phyloP scores from a whole-genome alignment of 2,888 invertebrate species.

The Caradrina clavipalpis region DNA sequence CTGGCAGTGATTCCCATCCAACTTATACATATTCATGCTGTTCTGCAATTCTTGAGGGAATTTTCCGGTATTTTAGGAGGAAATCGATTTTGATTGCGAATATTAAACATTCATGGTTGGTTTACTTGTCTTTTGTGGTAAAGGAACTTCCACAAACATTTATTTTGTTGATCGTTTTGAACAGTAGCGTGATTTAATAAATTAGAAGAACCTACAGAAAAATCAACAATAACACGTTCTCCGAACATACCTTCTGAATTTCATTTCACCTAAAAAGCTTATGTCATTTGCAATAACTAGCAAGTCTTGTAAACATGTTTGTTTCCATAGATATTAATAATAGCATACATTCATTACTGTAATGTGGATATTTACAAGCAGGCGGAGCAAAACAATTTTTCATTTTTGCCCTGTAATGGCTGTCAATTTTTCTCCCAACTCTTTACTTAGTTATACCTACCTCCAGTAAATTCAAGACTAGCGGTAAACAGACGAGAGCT shows the following conservation, averaged over 20 bases:
- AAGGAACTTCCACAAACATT: background rate
- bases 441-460: background rate
- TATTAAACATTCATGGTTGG: slow-evolving; percentile 47
- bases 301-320: slow-evolving; percentile 61
- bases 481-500: background rate
- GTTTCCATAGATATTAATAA: slow-evolving; percentile 52
- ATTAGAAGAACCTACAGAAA: slow-evolving; percentile 64
- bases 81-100: slow-evolving; percentile 47
- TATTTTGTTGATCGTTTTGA: slow-evolving; percentile 30
- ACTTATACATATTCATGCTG: slow-evolving; percentile 80
- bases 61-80: slow-evolving; percentile 51
- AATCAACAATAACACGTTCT: slow-evolving; percentile 71
- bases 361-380: slow-evolving; percentile 21
- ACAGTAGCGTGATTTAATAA: slow-evolving; percentile 53
- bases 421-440: slow-evolving; percentile 9
- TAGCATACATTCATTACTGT: slow-evolving; percentile 40
- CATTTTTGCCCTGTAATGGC: background rate
- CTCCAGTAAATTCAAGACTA: slow-evolving; percentile 4
- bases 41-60: slow-evolving; percentile 64
- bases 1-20: slow-evolving; percentile 83
- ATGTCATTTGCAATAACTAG: slow-evolving; percentile 45
- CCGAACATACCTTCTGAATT: slow-evolving; percentile 59
- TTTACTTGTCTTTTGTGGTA: slow-evolving; percentile 27
- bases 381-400: slow-evolving; percentile 18
- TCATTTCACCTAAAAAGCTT: slow-evolving; percentile 56